These are phyloP conservation scores for Lutjanus erythropterus DNA, from an alignment of 2,113 vertebrate genomes.

Conservation along the genomic window DNA sequence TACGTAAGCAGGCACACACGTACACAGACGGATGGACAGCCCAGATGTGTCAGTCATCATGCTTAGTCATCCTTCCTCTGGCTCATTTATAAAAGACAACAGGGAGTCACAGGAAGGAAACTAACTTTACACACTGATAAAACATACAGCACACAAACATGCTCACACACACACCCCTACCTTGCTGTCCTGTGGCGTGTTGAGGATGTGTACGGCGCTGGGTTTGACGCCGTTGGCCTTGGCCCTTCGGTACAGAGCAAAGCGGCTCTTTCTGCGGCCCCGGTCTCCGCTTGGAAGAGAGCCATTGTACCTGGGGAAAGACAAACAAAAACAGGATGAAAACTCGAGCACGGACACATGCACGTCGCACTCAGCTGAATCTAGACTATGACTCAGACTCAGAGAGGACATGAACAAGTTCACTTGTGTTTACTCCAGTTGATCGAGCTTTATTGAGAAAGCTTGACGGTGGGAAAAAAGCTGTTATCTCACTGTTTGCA, in stretches of 20 bases:
- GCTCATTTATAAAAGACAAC: constrained; percentile 23
- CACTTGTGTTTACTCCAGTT: neutral
- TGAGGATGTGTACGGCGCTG: constrained; percentile 96
- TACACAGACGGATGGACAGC: neutral
- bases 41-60: neutral
- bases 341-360: neutral
- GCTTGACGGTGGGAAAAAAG: neutral
- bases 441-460: neutral
- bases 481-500: constrained; percentile 3
- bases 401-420: neutral
- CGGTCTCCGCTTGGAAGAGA: constrained; percentile 95
- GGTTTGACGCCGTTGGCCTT: constrained; percentile 98
- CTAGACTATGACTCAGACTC: neutral
- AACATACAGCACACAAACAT: neutral
- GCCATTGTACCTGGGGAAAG: constrained; percentile 93
- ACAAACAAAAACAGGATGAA: neutral
- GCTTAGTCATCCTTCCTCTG: constrained; percentile 59
- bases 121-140: constrained; percentile 13
- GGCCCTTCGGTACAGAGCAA: constrained; percentile 92
- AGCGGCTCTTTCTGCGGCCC: constrained; percentile 97
- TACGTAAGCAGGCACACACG: neutral
- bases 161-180: constrained; percentile 81
- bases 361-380: neutral
- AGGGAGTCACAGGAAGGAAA: constrained; percentile 66
- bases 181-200: constrained; percentile 96